These are phyloP conservation scores for Gibbula magus DNA, from an alignment of 2,888 invertebrate species.

Conservation along the genomic window DNA sequence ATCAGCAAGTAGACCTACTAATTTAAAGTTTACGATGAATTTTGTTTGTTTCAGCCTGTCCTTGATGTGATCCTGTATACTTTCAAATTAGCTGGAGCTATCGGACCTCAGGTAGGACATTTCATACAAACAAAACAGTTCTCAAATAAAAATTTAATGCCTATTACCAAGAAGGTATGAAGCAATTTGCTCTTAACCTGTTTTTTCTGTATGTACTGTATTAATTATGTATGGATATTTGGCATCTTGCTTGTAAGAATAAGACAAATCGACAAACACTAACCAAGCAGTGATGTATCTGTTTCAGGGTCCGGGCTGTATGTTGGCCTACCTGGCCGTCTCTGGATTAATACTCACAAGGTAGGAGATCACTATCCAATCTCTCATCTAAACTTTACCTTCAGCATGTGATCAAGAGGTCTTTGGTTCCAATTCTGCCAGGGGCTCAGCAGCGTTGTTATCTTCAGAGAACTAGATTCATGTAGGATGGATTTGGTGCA, in stretches of 20 bases:
- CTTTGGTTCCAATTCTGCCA: too few relatives aligned
- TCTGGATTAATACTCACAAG: slow-evolving; percentile 91
- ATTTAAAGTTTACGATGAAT: too few relatives aligned
- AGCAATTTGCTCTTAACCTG: neutral
- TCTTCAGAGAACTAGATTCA: too few relatives aligned
- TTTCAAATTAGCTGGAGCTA: slow-evolving; percentile 88
- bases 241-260: too few relatives aligned
- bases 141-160: too few relatives aligned
- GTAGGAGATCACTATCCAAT: slow-evolving; percentile 45
- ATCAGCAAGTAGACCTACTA: too few relatives aligned
- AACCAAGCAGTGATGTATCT: slow-evolving; percentile 1
- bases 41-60: slow-evolving; percentile 80
- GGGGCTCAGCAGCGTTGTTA: too few relatives aligned
- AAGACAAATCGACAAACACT: neutral
- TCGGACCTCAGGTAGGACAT: slow-evolving; percentile 83
- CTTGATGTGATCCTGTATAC: slow-evolving; percentile 96
- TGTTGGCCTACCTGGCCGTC: slow-evolving; percentile 90
- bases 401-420: too few relatives aligned
- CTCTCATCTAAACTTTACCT: too few relatives aligned
- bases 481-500: too few relatives aligned
- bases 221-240: neutral
- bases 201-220: neutral
- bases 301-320: slow-evolving; percentile 87
- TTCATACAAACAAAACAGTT: too few relatives aligned
- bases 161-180: too few relatives aligned